These are phyloP conservation scores for Leucosticte australis DNA, from an alignment of 2,113 vertebrate species.

Conservation along the genomic window DNA sequence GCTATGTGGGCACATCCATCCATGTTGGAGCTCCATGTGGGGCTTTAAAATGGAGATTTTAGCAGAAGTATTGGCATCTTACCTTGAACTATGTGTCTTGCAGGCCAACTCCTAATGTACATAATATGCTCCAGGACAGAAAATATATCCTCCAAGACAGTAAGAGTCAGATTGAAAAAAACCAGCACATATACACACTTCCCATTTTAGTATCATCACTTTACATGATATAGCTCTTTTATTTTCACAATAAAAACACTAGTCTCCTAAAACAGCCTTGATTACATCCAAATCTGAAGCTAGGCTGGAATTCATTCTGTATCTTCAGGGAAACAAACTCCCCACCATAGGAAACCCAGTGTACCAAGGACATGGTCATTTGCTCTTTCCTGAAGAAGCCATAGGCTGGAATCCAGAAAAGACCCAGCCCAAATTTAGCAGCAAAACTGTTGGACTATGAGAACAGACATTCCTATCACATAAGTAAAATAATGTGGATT, in stretches of 20 bases:
- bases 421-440: not conserved
- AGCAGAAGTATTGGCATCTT: not conserved
- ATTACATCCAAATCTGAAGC: not conserved
- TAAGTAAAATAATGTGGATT: not conserved
- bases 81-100: not conserved
- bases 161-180: not conserved
- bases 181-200: not conserved
- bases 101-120: not conserved
- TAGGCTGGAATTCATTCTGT: not conserved
- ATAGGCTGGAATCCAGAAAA: not conserved
- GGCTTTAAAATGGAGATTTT: not conserved
- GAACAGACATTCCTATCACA: not conserved
- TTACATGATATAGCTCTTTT: not conserved
- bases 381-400: not conserved
- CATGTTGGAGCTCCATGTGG: not conserved
- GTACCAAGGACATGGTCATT: not conserved
- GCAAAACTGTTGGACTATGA: not conserved
- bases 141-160: not conserved
- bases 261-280: not conserved
- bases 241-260: not conserved
- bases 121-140: not conserved
- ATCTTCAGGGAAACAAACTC: not conserved
- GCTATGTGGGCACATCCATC: not conserved
- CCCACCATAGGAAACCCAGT: not conserved
- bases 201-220: not conserved